phyloP scores from a whole-genome alignment of 2,888 invertebrate species.

The Philereme transversata region DNA sequence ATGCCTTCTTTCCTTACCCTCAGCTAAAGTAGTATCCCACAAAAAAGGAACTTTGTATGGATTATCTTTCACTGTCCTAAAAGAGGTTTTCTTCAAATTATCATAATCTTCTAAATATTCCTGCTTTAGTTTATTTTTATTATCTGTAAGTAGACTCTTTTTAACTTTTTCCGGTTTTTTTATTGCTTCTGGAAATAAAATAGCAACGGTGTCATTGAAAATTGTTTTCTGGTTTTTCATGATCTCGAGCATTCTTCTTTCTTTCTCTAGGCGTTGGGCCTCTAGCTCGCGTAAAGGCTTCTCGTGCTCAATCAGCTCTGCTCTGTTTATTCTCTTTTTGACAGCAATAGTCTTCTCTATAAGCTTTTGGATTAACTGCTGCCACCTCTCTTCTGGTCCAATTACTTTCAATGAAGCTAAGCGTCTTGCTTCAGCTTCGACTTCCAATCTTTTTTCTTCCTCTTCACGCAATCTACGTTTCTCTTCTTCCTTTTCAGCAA shows the following conservation, averaged over 20 bases:
- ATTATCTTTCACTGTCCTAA: constrained; percentile 70
- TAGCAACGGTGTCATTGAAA: constrained; percentile 86
- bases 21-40: constrained; percentile 82
- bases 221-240: constrained; percentile 84
- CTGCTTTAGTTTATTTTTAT: constrained; percentile 63
- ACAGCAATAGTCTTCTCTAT: constrained; percentile 86
- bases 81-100: constrained; percentile 54
- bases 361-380: constrained; percentile 85
- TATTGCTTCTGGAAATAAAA: constrained; percentile 85
- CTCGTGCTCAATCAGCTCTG: constrained; percentile 84
- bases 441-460: constrained; percentile 75
- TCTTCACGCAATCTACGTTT: constrained; percentile 65
- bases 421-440: constrained; percentile 78
- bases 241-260: constrained; percentile 81
- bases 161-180: constrained; percentile 71
- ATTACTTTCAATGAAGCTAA: constrained; percentile 65
- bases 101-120: constrained; percentile 69
- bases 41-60: constrained; percentile 78
- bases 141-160: constrained; percentile 71
- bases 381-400: constrained; percentile 83
- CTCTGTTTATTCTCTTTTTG: constrained; percentile 85
- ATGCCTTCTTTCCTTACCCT: constrained; percentile 77
- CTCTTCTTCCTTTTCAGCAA: constrained; percentile 73
- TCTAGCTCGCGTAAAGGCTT: constrained; percentile 85
- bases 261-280: constrained; percentile 82